Base-by-base conservation (phyloP, 2,888 invertebrate species). In the Drosophila yooni region DNA sequence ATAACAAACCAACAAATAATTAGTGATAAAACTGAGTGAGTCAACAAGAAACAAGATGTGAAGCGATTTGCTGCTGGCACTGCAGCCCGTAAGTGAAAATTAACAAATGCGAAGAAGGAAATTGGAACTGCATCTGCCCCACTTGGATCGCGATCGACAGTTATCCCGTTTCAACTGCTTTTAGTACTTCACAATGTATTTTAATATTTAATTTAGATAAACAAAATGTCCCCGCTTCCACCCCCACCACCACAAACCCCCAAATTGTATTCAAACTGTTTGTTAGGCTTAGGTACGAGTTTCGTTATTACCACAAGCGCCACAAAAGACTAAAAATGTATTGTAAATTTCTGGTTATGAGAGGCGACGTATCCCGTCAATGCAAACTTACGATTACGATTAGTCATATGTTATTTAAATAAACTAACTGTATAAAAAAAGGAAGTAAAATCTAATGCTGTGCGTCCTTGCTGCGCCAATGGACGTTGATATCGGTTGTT, bases 21-120 rank as follows among this genome's bases (percentile, higher is more conserved):
- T 72, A 71, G 88, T 84, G 88, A 84, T 84, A 86, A 77, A 77
- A 60, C 74, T 77, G 83, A 88, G 85, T 84, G 88, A 84, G 83
- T 79, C 79, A 73, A 81, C 67, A 67, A 70, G 43, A 79, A 62
- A 50, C 53, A 52, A 67, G 51, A 70, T 62, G 13, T 33, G 27
- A 27, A n/a, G 29, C 38, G 13, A n/a, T 50, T 38, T 38, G 38
- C 38, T 48, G 36, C 29, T 15, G 25, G 25, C 25, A 46, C 15
- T 53, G 38, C 27, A 18, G 27, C 38, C 25, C 25, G 56, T 46
- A 56, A 36, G 29, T 59, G 36, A 40, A 59, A 54, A 65, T 61
- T 33, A 29, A 43, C 2, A 57, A 40, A 40, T 3, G n/a, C 7
- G 29, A 25, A 15, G 27, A 29, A 43, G 15, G 10, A 38, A 43